A percentile compares a stretch with the other conserved stretches of the same genome.
These are phyloP conservation scores for Leptodirus hochenwartii DNA, from an alignment of 2,888 invertebrate species.

Conservation along the genomic window DNA sequence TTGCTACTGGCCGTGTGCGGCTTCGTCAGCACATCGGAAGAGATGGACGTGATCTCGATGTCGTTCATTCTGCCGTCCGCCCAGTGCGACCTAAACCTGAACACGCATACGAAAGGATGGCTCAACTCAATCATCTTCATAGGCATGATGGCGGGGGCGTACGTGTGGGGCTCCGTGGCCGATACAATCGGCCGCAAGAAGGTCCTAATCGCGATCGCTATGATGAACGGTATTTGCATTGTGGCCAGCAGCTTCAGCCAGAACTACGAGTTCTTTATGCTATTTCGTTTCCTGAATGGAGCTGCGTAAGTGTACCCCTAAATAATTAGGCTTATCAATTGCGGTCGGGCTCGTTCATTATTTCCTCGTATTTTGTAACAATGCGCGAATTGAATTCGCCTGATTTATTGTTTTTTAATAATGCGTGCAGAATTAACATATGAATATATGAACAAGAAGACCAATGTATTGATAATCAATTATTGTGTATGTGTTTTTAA, in stretches of 20 bases:
- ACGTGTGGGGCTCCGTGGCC: constrained; percentile 82
- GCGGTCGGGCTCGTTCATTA: too few relatives aligned
- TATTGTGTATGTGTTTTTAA: too few relatives aligned
- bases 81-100: constrained; percentile 76
- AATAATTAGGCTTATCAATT: too few relatives aligned
- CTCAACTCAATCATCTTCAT: constrained; percentile 43
- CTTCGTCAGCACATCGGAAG: constrained; percentile 86
- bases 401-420: too few relatives aligned
- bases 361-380: too few relatives aligned
- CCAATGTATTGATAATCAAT: too few relatives aligned
- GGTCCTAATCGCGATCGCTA: constrained; percentile 74
- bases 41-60: constrained; percentile 91
- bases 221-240: constrained; percentile 79
- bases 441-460: too few relatives aligned
- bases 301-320: constrained; percentile 62
- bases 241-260: constrained; percentile 83
- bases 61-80: constrained; percentile 88
- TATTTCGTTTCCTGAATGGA: constrained; percentile 81
- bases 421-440: too few relatives aligned
- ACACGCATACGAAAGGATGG: constrained; percentile 71
- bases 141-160: constrained; percentile 87
- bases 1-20: constrained; percentile 79
- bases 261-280: constrained; percentile 72
- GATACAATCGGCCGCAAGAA: constrained; percentile 76
- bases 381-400: too few relatives aligned